Evolutionary conservation across 2,888 invertebrate genomes (phyloP), one percentile per base, ranked within the genome.

Genomic region (Temnothorax ravouxi): DNA sequence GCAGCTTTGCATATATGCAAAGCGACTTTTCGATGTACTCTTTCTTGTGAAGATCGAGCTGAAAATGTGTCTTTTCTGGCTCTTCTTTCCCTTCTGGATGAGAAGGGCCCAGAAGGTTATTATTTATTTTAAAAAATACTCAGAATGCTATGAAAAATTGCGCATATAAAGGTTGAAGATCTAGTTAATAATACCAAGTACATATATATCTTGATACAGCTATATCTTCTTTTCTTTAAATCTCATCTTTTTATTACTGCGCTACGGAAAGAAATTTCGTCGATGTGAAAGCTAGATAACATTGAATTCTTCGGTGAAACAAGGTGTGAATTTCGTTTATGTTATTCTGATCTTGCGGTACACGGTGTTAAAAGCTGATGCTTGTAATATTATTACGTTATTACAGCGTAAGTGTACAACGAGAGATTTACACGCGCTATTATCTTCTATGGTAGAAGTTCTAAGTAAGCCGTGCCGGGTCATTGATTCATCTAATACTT

Each of bases 401-500:
- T 61, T 75, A 75, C 47, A n/a, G 47, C n/a, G n/a, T 47, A 61
- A 75, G 61, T 61, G 44, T 41, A 59, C 72, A 25, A 38, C 15
- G 61, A 61, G 74, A 74, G n/a, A 59, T 74, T 74, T 74, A 74
- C 41, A 34, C 47, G 29, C 29, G 61, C 59, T 59, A 74, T 74
- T 59, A 72, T 72, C 41, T 41, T 41, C 25, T 21, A 59, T 13
- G 29, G 8, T 61, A 15, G n/a, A 74, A 61, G 15, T 61, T 47
- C n/a, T 13, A 44, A 44, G 29, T 41, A 52, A 59, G 8, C 75
- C 25, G 15, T 8, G 38, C 54, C 52, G 18, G 34, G 84, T 67
- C 84, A 82, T 69, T 80, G 88, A 85, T 86, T 86, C 77, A 54
- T 83, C 71, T 80, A 83, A 77, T 76, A 83, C 54, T 76, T 85